Percentiles rank a stretch among this genome's conserved stretches.
Conservation (phyloP, 64 coral and sea anemone species). For the Stylophora pistillata region DNA sequence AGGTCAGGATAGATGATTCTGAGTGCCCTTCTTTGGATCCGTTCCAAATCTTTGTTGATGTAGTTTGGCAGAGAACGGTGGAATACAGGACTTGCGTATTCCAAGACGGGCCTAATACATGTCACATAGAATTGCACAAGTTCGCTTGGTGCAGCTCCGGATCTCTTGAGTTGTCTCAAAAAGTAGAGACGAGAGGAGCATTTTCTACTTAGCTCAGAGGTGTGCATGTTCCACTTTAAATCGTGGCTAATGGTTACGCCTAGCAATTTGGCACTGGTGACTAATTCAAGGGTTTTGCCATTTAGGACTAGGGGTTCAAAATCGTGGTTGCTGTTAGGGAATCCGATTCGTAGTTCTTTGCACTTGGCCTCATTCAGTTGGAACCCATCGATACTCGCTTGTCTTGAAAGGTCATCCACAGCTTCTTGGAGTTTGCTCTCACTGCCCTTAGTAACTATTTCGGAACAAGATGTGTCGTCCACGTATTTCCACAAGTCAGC, state of each 20-base stretch:
- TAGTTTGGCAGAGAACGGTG: conserved; percentile 26
- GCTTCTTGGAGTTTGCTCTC: too few relatives aligned
- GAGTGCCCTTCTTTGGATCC: conserved; percentile 27
- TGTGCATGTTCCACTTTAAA: conserved; percentile 19
- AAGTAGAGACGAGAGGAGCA: too few relatives aligned
- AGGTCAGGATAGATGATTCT: conserved; percentile 24
- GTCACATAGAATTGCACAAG: too few relatives aligned
- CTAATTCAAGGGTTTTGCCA: conserved; percentile 9
- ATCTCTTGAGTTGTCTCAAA: too few relatives aligned
- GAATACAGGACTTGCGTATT: conserved; percentile 26
- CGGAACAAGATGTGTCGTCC: conserved; percentile 43
- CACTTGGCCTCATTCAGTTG: too few relatives aligned
- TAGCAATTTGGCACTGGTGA: conserved; percentile 36
- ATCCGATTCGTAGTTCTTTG: too few relatives aligned
- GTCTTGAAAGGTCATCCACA: too few relatives aligned
- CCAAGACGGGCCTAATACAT: background rate
- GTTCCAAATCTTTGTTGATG: conserved; percentile 21
- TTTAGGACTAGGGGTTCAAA: background rate
- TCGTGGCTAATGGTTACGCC: conserved; percentile 2
- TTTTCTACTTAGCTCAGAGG: too few relatives aligned
- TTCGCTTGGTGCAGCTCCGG: too few relatives aligned
- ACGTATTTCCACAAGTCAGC: conserved; percentile 44
- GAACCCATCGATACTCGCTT: too few relatives aligned
- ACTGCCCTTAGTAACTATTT: conserved; percentile 36
- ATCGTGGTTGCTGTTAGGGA: too few relatives aligned